A percentile compares a stretch with the other conserved stretches of the same genome.
Conservation (phyloP, 2,888 invertebrate species). For the Habroteleia sp. region DNA sequence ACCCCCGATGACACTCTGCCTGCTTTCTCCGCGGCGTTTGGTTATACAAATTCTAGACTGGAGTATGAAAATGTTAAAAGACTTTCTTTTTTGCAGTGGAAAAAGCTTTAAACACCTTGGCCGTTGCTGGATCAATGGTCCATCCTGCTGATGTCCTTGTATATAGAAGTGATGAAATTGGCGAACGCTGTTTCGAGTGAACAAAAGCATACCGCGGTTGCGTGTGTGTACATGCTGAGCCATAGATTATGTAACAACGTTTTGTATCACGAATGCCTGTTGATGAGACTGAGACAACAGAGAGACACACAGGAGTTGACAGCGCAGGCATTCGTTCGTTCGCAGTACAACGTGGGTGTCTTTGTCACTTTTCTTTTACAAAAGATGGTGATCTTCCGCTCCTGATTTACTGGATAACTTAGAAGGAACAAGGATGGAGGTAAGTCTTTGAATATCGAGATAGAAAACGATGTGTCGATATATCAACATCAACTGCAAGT, state of each 20-base stretch:
- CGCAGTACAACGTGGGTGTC: constrained; percentile 11
- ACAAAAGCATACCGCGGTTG: constrained; percentile 19
- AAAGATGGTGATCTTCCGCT: constrained; percentile 18
- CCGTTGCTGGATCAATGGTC: not conserved
- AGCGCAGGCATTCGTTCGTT: constrained; percentile 26
- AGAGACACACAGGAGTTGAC: constrained; percentile 49
- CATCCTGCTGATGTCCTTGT: not conserved
- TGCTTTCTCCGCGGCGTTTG: no score
- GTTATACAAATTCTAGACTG: no score
- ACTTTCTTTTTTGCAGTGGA: no score
- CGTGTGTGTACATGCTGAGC: constrained; percentile 45
- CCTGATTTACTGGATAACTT: not conserved
- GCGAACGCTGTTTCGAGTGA: not conserved
- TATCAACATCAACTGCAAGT: no score
- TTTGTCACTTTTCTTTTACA: constrained; percentile 5
- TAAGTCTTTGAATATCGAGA: not conserved
- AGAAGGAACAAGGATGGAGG: constrained; percentile 16
- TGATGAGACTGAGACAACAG: constrained; percentile 40
- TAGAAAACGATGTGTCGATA: not conserved
- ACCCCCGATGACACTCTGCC: no score
- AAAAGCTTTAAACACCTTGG: no score
- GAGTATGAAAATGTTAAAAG: no score
- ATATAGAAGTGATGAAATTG: no score
- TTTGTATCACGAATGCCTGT: constrained; percentile 40
- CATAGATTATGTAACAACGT: constrained; percentile 50